Evolutionary conservation across 1,140 invertebrate species (phyloP), one percentile per base, ranked within the genome.

Genomic region (Mizuhopecten yessoensis): DNA sequence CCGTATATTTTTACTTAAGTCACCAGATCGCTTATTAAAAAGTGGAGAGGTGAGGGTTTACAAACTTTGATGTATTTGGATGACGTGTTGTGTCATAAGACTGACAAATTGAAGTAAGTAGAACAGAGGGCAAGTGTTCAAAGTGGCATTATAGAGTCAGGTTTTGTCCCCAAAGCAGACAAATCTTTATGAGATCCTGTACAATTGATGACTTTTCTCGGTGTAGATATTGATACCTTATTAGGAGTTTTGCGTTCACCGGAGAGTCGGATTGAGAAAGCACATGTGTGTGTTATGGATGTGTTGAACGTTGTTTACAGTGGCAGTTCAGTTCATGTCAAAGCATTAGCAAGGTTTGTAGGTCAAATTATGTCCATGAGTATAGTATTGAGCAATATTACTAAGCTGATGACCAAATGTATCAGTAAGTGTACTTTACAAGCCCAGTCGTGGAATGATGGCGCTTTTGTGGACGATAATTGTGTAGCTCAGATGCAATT

Each of bases 1-100:
- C 87, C 87, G 87, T 92, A 86, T 75, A 87, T 89, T 34, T 92
- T 87, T 88, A 90, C 91, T 0, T 86, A 92, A 75, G 0, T 90
- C 13, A 90, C 90, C 10, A 45, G 90, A 86, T 86, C 90, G 3
- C 49, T 92, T 0, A 42, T 92, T n/a, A 49, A 45, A 57, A 92
- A 89, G 34, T 88, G 90, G 88, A 36, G 88, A 33, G 33, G 86
- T 45, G 89, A 91, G 34, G 90, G 86, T 13, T 89, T 34, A n/a
- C 36, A 89, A 34, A 33, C 39, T 33, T 36, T 88, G 33, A 86
- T 86, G 87, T 91, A 88, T 89, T 49, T 91, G 42, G 88, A 91
- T 34, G 90, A 89, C 34, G 57, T 87, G 34, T n/a, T 86, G 33
- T 33, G 36, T 33, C 49, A 88, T n/a, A 34, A 86, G 34, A 57